phyloP scores from a whole-genome alignment of 2,888 invertebrate genomes.

The Leptodirus hochenwartii region DNA sequence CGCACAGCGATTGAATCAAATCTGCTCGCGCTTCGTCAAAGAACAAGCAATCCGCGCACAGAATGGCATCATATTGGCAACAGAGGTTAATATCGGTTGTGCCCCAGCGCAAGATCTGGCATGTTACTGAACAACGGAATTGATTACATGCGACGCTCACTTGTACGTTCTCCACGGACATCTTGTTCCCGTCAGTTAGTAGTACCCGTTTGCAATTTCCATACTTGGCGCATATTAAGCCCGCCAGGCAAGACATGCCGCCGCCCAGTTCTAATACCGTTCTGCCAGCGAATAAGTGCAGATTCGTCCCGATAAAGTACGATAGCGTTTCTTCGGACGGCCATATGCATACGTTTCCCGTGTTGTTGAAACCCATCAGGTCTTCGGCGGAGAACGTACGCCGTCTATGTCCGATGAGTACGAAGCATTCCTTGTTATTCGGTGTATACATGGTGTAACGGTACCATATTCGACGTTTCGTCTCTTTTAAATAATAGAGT shows the following conservation, averaged over 20 bases:
- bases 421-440: conserved; percentile 29
- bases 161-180: conserved; percentile 53
- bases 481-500: conserved; percentile 10
- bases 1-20: conserved; percentile 47
- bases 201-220: conserved; percentile 42
- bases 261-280: conserved; percentile 63
- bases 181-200: conserved; percentile 62
- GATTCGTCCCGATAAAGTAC: conserved; percentile 46
- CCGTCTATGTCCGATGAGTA: conserved; percentile 39
- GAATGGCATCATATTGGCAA: conserved; percentile 45
- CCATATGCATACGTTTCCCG: conserved; percentile 66
- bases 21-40: conserved; percentile 53
- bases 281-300: conserved; percentile 43
- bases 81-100: conserved; percentile 18
- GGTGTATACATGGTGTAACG: conserved; percentile 37
- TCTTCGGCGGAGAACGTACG: conserved; percentile 48
- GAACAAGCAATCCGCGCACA: conserved; percentile 66
- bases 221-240: conserved; percentile 51
- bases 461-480: conserved; percentile 37
- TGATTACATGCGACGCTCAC: conserved; percentile 46
- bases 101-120: conserved; percentile 37
- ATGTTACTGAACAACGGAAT: conserved; percentile 33
- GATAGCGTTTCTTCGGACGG: conserved; percentile 61
- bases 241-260: conserved; percentile 71
- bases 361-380: conserved; percentile 65